A percentile compares a stretch with the other conserved stretches of the same genome.
phyloP scores from a whole-genome alignment of 2,888 invertebrate species.

The Volucella inflata region DNA sequence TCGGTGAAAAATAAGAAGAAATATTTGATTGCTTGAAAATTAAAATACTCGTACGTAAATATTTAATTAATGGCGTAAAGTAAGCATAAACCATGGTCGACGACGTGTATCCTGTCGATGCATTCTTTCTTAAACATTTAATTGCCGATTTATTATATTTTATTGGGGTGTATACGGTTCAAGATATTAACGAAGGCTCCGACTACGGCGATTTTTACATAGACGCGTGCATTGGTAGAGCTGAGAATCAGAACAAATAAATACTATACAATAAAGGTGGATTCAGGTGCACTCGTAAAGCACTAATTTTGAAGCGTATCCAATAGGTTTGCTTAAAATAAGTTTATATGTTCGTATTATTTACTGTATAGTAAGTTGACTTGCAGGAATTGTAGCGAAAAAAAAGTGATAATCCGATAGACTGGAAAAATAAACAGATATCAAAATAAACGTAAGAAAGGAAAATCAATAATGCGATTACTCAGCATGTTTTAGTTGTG shows the following conservation, averaged over 20 bases:
- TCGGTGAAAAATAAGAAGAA: conserved; percentile 31
- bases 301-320: conserved; percentile 31
- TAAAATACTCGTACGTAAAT: conserved; percentile 31
- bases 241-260: conserved; percentile 27
- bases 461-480: conserved; percentile 56
- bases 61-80: conserved; percentile 59
- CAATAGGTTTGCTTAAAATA: conserved; percentile 53
- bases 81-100: conserved; percentile 30
- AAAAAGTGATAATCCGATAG: conserved; percentile 29
- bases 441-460: conserved; percentile 9
- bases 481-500: neutral
- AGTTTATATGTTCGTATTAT: conserved; percentile 37
- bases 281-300: conserved; percentile 16
- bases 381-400: conserved; percentile 55
- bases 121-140: conserved; percentile 32
- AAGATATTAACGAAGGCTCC: conserved; percentile 49
- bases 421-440: neutral
- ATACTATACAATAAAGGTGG: conserved; percentile 55
- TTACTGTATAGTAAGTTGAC: conserved; percentile 40
- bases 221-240: neutral
- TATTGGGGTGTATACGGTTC: conserved; percentile 54
- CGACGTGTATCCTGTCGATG: conserved; percentile 29
- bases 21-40: no score
- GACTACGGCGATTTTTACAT: neutral
- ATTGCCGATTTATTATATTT: conserved; percentile 43